Evolutionary conservation across 2,888 invertebrate species (phyloP).

Genomic region (Himalopsyche tibetana): DNA sequence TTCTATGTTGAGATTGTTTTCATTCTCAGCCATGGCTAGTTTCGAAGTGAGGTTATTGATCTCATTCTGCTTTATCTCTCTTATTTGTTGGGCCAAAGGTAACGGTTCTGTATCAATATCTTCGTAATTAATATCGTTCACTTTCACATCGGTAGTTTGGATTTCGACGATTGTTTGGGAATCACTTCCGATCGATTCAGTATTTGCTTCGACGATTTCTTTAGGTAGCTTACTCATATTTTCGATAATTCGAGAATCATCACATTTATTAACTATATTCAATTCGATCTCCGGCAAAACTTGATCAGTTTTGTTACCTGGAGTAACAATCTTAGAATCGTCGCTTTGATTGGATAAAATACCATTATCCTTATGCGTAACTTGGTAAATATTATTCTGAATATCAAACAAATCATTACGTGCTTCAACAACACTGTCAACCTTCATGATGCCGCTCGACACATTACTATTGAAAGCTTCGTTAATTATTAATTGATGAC

Average conservation of each 20-base stretch:
- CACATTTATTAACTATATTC: neutral
- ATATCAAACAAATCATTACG: neutral
- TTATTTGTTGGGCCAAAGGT: slow-evolving; percentile 42
- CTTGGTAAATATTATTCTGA: neutral
- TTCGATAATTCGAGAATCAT: slow-evolving; percentile 10
- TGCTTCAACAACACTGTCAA: neutral
- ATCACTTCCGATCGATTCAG: neutral
- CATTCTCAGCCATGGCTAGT: slow-evolving; percentile 76
- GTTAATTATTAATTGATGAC: slow-evolving; percentile 8
- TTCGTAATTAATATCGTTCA: neutral
- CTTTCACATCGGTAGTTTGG: neutral
- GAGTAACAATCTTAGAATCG: neutral
- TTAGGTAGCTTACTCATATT: neutral
- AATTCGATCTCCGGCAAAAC: neutral
- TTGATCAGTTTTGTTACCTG: neutral
- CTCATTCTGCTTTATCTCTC: slow-evolving; percentile 70
- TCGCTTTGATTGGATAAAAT: neutral
- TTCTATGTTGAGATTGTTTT: slow-evolving; percentile 76
- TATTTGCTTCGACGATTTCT: neutral
- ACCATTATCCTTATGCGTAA: neutral
- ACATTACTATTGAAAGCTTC: slow-evolving; percentile 11
- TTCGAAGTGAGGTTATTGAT: slow-evolving; percentile 74
- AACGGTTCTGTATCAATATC: neutral
- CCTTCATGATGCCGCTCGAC: neutral
- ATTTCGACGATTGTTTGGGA: neutral